Percentiles rank a stretch among this genome's conserved stretches.
Conservation (phyloP, 2,888 invertebrate species). For the Meiosimyza decipiens region DNA sequence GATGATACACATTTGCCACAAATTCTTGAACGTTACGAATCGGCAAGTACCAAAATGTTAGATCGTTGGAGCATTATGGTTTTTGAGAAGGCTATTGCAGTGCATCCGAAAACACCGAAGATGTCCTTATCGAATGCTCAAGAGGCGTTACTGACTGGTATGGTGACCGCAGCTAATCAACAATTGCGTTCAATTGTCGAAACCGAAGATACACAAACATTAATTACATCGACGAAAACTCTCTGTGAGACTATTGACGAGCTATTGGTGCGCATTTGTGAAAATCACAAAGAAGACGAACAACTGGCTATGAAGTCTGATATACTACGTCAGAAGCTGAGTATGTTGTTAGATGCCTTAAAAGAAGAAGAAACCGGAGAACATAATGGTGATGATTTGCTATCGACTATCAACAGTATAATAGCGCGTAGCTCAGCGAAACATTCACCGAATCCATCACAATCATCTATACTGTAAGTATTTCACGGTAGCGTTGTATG, state of each 20-base stretch:
- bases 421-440: slow-evolving; percentile 53
- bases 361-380: slow-evolving; percentile 73
- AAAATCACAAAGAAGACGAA: slow-evolving; percentile 73
- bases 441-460: slow-evolving; percentile 40
- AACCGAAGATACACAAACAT: slow-evolving; percentile 79
- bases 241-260: slow-evolving; percentile 85
- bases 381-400: slow-evolving; percentile 62
- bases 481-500: no score
- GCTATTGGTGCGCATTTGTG: slow-evolving; percentile 74
- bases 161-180: slow-evolving; percentile 80
- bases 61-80: slow-evolving; percentile 98
- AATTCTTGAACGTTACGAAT: slow-evolving; percentile 92
- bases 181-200: slow-evolving; percentile 89
- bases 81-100: slow-evolving; percentile 80
- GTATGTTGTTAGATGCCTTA: slow-evolving; percentile 77
- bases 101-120: slow-evolving; percentile 68
- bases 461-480: slow-evolving; percentile 28
- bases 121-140: slow-evolving; percentile 69
- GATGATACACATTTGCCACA: slow-evolving; percentile 94
- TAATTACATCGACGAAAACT: slow-evolving; percentile 79
- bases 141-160: slow-evolving; percentile 72
- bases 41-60: slow-evolving; percentile 97
- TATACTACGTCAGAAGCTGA: slow-evolving; percentile 78
- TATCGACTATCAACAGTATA: slow-evolving; percentile 59
- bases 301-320: slow-evolving; percentile 76